Conservation (phyloP, 2,113 vertebrate genomes). For the Neolamprologus longior region DNA sequence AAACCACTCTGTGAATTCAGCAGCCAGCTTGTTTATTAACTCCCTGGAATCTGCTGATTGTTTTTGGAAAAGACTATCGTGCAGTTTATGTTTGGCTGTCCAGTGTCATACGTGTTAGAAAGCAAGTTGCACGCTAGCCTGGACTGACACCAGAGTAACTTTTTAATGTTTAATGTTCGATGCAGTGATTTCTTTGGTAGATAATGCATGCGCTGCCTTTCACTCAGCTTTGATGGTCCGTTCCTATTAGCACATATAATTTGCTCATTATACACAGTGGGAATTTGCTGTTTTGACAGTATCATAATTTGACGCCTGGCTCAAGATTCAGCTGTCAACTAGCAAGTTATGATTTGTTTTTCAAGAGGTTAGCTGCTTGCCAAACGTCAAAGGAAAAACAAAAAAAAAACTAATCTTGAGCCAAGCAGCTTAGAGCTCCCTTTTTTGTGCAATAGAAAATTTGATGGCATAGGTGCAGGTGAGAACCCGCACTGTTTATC, state of each 20-base stretch:
- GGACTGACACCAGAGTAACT: background rate
- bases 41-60: background rate
- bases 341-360: slow-evolving; percentile 18
- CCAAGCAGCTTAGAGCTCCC: slow-evolving; percentile 7
- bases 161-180: background rate
- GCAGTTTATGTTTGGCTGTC: background rate
- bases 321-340: slow-evolving; percentile 12
- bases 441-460: slow-evolving; percentile 22
- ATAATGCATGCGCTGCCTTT: background rate
- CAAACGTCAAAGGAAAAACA: background rate
- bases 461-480: slow-evolving; percentile 17
- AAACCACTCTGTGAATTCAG: background rate
- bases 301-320: background rate
- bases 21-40: background rate
- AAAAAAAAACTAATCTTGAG: background rate
- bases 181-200: background rate
- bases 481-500: slow-evolving; percentile 45
- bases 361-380: slow-evolving; percentile 9
- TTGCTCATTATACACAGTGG: background rate
- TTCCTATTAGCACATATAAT: background rate
- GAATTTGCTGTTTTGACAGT: background rate
- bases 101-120: background rate
- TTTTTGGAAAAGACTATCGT: background rate
- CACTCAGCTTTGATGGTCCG: background rate
- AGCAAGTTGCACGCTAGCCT: background rate